Evolutionary conservation across 2,888 invertebrate species (phyloP).

Genomic region (Harpalus rufipes): DNA sequence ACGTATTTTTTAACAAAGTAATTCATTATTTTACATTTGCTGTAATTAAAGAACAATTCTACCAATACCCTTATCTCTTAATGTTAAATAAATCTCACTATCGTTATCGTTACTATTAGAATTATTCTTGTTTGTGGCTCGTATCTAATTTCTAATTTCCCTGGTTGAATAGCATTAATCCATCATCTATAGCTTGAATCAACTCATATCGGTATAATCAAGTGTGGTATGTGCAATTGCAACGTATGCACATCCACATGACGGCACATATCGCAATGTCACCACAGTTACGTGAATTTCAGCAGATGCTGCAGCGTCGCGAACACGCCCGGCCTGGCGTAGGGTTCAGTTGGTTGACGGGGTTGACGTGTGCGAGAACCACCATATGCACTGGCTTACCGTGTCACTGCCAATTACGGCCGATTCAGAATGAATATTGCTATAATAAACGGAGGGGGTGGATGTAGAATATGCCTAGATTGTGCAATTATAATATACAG

Average conservation of each 20-base stretch:
- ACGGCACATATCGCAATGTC: not conserved
- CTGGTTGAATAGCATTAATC: not conserved
- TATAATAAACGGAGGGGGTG: too few relatives aligned
- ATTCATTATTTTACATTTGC: too few relatives aligned
- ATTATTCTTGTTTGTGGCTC: too few relatives aligned
- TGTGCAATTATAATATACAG: not conserved
- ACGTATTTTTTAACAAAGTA: too few relatives aligned
- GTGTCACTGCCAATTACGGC: conserved; percentile 62
- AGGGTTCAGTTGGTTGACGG: not conserved
- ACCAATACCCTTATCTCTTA: too few relatives aligned
- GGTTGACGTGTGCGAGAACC: conserved; percentile 53
- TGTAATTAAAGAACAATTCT: too few relatives aligned
- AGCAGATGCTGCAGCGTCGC: not conserved
- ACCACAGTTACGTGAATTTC: not conserved
- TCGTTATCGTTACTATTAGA: too few relatives aligned
- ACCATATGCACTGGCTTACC: conserved; percentile 54
- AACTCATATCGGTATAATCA: not conserved
- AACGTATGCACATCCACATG: not conserved
- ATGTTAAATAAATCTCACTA: too few relatives aligned
- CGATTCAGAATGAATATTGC: conserved; percentile 36
- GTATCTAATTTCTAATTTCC: not conserved
- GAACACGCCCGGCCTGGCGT: too few relatives aligned
- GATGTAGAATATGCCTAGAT: not conserved
- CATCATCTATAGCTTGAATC: not conserved
- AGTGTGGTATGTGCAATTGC: not conserved